A percentile compares a stretch with the other conserved stretches of the same genome.
Evolutionary conservation across 2,113 vertebrate genomes (phyloP).

Genomic region (Nicator chloris): DNA sequence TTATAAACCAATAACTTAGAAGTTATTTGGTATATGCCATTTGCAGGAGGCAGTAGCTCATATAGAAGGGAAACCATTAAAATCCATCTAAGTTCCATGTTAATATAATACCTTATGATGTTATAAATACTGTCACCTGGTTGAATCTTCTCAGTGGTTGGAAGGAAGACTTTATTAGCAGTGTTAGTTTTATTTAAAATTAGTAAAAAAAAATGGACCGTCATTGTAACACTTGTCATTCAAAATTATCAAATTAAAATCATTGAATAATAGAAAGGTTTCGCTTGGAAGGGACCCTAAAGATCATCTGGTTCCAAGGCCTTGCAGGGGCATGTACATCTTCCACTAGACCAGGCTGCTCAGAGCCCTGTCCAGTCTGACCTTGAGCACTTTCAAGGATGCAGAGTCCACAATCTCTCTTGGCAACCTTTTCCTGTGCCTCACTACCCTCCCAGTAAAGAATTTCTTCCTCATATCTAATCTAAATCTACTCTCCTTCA

Average conservation of each 20-base stretch:
- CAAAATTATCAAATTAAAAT: neutral
- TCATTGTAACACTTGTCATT: neutral
- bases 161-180: neutral
- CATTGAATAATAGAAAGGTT: fast-evolving
- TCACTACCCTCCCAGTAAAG: neutral
- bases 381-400: neutral
- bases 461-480: neutral
- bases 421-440: neutral
- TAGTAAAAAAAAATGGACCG: neutral
- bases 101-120: neutral
- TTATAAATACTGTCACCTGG: neutral
- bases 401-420: neutral
- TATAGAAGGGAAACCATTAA: neutral
- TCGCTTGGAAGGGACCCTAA: neutral
- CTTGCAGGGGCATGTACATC: neutral
- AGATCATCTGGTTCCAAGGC: neutral
- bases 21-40: neutral
- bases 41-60: neutral
- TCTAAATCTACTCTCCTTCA: neutral
- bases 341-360: neutral
- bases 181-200: neutral
- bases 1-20: neutral
- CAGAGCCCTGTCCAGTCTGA: neutral
- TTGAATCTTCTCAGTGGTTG: neutral
- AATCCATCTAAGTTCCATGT: neutral